A percentile compares a stretch with the other conserved stretches of the same genome.
Evolutionary conservation across 2,797 vertebrate genomes (phyloP).

Genomic region (Hydrocynus forskahlii): DNA sequence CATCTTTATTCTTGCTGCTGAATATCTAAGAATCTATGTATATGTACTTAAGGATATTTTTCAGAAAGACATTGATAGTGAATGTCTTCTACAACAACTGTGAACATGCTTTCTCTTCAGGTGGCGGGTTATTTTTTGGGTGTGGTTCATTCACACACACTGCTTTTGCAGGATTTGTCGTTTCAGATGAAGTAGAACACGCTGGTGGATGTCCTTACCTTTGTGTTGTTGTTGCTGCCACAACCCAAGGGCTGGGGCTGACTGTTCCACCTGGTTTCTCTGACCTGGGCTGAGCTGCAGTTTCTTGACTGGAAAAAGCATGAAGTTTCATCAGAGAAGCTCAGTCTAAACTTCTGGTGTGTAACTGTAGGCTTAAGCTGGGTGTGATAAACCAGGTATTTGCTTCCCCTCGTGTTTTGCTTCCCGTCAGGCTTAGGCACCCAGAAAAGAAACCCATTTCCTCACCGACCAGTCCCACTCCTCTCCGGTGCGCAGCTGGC

Average conservation of each 20-base stretch:
- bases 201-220: slow-evolving; percentile 20
- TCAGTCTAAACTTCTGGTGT: slow-evolving; percentile 2
- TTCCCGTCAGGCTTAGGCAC: slow-evolving; percentile 39
- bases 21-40: slow-evolving; percentile 57
- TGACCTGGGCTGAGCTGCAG: slow-evolving; percentile 6
- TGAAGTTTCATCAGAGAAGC: background rate
- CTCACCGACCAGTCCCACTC: slow-evolving; percentile 79
- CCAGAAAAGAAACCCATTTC: slow-evolving; percentile 60
- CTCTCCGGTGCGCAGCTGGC: slow-evolving; percentile 75
- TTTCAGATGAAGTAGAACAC: slow-evolving; percentile 28
- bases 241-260: slow-evolving; percentile 22
- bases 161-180: slow-evolving; percentile 43
- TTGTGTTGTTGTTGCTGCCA: slow-evolving; percentile 11
- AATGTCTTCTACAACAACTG: slow-evolving; percentile 66
- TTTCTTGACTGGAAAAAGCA: background rate
- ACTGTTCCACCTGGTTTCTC: slow-evolving; percentile 32
- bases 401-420: slow-evolving; percentile 34
- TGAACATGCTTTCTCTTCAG: slow-evolving; percentile 64
- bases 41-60: slow-evolving; percentile 56
- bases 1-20: slow-evolving; percentile 61
- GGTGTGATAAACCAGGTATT: slow-evolving; percentile 40
- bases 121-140: slow-evolving; percentile 49
- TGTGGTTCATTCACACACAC: slow-evolving; percentile 39
- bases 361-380: slow-evolving; percentile 14
- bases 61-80: slow-evolving; percentile 57